These are phyloP conservation scores for Acrocyrtus sp. DNA, from an alignment of 2,888 invertebrate genomes.

Conservation along the genomic window DNA sequence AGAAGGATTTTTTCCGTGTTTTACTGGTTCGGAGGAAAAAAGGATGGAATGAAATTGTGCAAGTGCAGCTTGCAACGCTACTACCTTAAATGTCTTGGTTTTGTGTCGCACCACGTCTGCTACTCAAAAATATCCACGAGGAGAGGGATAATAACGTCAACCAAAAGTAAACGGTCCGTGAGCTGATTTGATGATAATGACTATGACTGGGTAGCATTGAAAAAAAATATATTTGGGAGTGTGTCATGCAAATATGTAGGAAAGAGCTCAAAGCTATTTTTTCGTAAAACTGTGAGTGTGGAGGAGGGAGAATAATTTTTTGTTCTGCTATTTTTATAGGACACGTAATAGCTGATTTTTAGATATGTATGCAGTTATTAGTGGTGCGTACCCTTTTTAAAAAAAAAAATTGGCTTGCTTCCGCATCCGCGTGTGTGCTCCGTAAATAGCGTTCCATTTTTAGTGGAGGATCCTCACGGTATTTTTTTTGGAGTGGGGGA, in stretches of 20 bases:
- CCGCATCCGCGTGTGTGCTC: slow-evolving; percentile 5
- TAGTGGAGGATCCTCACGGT: not conserved
- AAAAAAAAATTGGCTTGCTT: slow-evolving; percentile 2
- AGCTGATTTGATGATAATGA: slow-evolving; percentile 40
- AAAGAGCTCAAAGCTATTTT: not conserved
- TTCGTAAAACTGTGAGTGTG: too few relatives aligned
- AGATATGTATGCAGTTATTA: too few relatives aligned
- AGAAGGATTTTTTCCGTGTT: too few relatives aligned
- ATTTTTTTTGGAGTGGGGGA: not conserved
- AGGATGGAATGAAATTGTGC: too few relatives aligned
- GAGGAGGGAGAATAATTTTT: too few relatives aligned
- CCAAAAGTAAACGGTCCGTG: slow-evolving; percentile 39
- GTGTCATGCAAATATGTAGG: slow-evolving; percentile 50
- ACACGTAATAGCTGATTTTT: too few relatives aligned
- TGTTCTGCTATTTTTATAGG: too few relatives aligned
- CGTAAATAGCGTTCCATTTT: slow-evolving; percentile 10
- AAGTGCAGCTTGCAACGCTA: too few relatives aligned
- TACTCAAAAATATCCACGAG: not conserved
- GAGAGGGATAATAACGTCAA: not conserved
- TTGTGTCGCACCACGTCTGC: too few relatives aligned
- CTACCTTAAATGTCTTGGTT: too few relatives aligned
- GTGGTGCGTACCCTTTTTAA: not conserved
- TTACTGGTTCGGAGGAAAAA: too few relatives aligned
- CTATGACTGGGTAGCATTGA: slow-evolving; percentile 30
- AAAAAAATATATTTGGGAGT: slow-evolving; percentile 28